Evolutionary conservation across 2,797 vertebrate species (phyloP).

Genomic region (Phalloptychus januarius): DNA sequence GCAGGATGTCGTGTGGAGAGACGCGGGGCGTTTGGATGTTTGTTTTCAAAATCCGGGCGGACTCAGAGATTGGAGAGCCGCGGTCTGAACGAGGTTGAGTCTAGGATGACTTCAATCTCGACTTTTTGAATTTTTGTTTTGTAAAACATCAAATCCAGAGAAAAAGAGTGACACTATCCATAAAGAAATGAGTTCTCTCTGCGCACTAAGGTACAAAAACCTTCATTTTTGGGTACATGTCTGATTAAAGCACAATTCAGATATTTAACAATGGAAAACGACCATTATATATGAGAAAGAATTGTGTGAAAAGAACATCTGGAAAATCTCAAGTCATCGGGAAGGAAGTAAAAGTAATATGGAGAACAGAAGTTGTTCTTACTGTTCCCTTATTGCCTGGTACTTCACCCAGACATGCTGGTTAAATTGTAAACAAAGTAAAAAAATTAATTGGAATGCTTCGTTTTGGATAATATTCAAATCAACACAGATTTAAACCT

Average conservation of each 20-base stretch:
- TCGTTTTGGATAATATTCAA: no score
- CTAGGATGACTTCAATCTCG: not conserved
- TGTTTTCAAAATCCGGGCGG: not conserved
- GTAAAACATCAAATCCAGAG: not conserved
- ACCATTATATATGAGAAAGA: not conserved
- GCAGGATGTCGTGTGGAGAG: not conserved
- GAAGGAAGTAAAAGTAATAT: no score
- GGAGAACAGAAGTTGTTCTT: no score
- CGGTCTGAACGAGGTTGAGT: not conserved
- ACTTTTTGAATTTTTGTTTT: not conserved
- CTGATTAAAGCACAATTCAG: not conserved
- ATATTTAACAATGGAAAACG: not conserved
- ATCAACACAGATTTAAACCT: no score
- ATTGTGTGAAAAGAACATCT: not conserved
- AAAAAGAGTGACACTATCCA: not conserved
- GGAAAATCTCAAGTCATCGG: not conserved
- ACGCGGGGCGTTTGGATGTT: not conserved
- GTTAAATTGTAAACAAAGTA: no score
- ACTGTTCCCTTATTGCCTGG: no score
- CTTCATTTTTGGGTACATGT: not conserved
- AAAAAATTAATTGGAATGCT: no score
- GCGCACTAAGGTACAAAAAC: not conserved
- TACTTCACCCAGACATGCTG: no score
- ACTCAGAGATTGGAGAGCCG: not conserved
- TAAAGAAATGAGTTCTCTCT: not conserved